Conservation (phyloP, 2,888 invertebrate species). For the Toxonevra muliebris region DNA sequence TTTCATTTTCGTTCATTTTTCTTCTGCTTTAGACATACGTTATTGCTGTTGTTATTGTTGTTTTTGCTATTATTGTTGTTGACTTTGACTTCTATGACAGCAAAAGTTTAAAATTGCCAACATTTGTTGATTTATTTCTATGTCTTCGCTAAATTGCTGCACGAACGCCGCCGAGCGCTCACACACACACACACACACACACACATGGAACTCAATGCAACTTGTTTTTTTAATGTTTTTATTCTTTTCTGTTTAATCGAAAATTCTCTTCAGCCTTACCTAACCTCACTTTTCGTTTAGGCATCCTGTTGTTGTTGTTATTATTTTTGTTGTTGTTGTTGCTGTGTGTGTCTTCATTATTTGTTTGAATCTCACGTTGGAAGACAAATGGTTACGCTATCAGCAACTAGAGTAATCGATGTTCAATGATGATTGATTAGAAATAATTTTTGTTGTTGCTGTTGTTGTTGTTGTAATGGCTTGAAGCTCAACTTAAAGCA, state of each 20-base stretch:
- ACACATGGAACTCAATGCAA: not conserved
- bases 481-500: not conserved
- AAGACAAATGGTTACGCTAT: slow-evolving; percentile 49
- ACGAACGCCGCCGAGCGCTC: slow-evolving; percentile 7
- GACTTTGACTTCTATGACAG: not conserved
- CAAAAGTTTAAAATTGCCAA: slow-evolving; percentile 11
- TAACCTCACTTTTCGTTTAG: slow-evolving; percentile 8
- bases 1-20: not conserved
- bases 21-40: not conserved
- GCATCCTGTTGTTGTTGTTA: slow-evolving; percentile 34
- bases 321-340: slow-evolving; percentile 31
- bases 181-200: slow-evolving; percentile 5
- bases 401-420: slow-evolving; percentile 54
- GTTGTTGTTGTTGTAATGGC: not conserved
- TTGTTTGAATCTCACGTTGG: slow-evolving; percentile 31
- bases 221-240: not conserved
- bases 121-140: slow-evolving; percentile 22
- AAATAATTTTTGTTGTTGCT: slow-evolving; percentile 43
- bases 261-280: not conserved
- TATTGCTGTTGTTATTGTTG: slow-evolving; percentile 25
- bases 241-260: not conserved
- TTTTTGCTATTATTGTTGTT: slow-evolving; percentile 9
- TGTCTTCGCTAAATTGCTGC: slow-evolving; percentile 14
- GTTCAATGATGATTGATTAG: slow-evolving; percentile 57
- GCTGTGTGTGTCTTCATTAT: slow-evolving; percentile 34